These are phyloP conservation scores for Pterophyllum scalare DNA, from an alignment of 2,113 vertebrate species.

Conservation along the genomic window DNA sequence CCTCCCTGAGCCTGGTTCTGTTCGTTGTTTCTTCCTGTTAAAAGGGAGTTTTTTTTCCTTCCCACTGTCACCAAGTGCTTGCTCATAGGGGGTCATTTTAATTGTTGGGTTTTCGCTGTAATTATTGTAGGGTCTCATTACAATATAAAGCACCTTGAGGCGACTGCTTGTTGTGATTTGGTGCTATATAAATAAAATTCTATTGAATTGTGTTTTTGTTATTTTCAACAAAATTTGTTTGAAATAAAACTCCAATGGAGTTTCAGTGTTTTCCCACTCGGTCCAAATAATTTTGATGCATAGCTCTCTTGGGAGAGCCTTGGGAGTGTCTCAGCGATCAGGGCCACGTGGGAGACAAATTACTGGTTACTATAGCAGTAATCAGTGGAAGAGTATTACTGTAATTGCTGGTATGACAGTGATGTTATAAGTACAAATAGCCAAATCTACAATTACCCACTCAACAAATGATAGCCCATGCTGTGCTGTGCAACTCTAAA, in stretches of 20 bases:
- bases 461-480: constrained; percentile 16
- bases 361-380: not conserved
- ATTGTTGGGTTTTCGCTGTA: no score
- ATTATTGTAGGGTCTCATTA: no score
- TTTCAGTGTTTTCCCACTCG: not conserved
- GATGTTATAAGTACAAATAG: constrained; percentile 38
- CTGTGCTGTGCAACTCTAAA: constrained; percentile 8
- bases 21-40: no score
- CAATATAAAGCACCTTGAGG: no score
- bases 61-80: no score
- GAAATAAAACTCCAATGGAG: not conserved
- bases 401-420: constrained; percentile 36
- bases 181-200: no score
- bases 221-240: not conserved
- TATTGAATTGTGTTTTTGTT: no score
- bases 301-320: not conserved
- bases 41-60: no score
- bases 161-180: no score
- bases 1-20: no score
- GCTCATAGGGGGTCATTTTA: no score
- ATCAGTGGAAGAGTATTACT: constrained; percentile 24
- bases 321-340: not conserved
- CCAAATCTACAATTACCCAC: constrained; percentile 44
- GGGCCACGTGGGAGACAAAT: not conserved
- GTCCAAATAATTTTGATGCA: not conserved